Percentiles rank a stretch among this genome's conserved stretches.
Evolutionary conservation across 2,888 invertebrate genomes (phyloP).

Genomic region (Cremastinae sp.): DNA sequence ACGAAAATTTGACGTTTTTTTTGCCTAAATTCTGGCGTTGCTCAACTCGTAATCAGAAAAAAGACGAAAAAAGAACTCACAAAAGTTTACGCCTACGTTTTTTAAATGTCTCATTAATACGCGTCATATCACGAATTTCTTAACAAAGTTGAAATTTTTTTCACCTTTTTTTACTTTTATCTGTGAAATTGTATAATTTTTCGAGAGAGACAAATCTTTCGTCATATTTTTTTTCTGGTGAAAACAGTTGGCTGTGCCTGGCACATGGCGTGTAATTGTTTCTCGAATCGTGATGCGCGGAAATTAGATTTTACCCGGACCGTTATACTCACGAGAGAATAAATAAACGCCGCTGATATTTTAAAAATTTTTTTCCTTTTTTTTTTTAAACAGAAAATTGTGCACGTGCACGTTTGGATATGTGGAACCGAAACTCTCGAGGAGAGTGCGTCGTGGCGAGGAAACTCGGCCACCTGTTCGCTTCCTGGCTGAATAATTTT

Average conservation of each 20-base stretch:
- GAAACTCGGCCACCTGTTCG: conserved; percentile 68
- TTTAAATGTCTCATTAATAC: conserved; percentile 6
- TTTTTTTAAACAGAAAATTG: conserved; percentile 4
- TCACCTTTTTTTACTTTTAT: background rate
- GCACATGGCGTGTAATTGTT: conserved; percentile 41
- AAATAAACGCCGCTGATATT: conserved; percentile 6
- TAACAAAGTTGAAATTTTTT: background rate
- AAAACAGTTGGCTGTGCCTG: conserved; percentile 33
- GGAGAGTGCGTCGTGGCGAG: conserved; percentile 63
- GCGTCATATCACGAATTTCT: background rate
- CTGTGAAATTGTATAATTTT: background rate
- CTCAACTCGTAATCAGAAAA: background rate
- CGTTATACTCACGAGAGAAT: conserved; percentile 57
- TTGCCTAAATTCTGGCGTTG: background rate
- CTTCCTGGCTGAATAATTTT: conserved; percentile 37
- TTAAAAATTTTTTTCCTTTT: background rate
- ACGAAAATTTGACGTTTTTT: conserved; percentile 1
- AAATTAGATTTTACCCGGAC: conserved; percentile 64
- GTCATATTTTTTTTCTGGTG: background rate
- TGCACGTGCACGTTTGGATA: conserved; percentile 5
- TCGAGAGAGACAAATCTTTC: background rate
- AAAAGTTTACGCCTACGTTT: background rate
- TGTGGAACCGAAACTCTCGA: conserved; percentile 56
- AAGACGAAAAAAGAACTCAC: background rate
- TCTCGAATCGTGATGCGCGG: conserved; percentile 56